Evolutionary conservation across 2,113 vertebrate genomes (phyloP).

Genomic region (Plotosus lineatus): DNA sequence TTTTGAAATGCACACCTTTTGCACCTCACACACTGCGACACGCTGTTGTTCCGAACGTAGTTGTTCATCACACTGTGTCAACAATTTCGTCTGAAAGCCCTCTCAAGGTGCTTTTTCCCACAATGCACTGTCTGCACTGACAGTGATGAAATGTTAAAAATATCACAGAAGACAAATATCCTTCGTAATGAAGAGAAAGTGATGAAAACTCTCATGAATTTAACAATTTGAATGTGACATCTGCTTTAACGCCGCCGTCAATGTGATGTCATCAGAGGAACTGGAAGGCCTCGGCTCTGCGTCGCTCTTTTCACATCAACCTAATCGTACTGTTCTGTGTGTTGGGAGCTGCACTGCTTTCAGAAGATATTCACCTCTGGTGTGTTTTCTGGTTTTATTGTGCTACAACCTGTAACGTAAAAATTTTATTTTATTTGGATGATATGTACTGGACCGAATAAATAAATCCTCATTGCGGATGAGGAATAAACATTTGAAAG

Average conservation of each 20-base stretch:
- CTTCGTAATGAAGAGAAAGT: not conserved
- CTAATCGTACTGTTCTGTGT: no score
- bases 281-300: not conserved
- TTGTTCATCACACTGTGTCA: constrained; percentile 26
- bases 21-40: not conserved
- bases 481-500: no score
- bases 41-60: not conserved
- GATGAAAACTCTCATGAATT: not conserved
- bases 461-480: no score
- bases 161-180: not conserved
- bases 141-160: constrained; percentile 9
- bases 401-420: no score
- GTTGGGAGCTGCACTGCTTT: no score
- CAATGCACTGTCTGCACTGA: constrained; percentile 13
- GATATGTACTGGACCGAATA: no score
- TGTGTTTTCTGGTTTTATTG: no score
- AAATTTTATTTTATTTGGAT: no score
- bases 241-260: not conserved
- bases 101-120: not conserved
- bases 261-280: not conserved
- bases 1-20: not conserved
- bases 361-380: no score
- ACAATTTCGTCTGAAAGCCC: constrained; percentile 4
- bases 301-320: no score
- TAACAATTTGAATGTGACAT: not conserved